Conservation (phyloP, 2,113 vertebrate species). For the Elanus axillaris region DNA sequence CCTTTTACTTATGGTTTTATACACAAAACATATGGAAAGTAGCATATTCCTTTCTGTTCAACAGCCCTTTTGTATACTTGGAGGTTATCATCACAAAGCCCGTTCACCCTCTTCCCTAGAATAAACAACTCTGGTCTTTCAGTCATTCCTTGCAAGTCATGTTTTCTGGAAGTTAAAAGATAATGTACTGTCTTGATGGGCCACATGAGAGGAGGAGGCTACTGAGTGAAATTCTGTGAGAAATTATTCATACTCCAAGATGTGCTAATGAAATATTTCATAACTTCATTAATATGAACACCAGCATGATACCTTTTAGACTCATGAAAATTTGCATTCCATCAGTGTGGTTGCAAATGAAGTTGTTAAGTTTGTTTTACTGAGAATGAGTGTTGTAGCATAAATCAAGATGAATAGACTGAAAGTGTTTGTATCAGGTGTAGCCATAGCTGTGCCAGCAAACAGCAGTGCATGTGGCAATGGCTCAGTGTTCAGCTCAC, state of each 20-base stretch:
- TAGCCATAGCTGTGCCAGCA: neutral
- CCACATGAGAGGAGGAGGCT: neutral
- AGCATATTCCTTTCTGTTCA: neutral
- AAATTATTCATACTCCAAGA: slow-evolving; percentile 25
- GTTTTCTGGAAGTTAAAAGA: slow-evolving; percentile 5
- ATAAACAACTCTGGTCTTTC: neutral
- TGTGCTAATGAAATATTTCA: slow-evolving; percentile 38
- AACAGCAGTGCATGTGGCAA: neutral
- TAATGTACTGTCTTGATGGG: neutral
- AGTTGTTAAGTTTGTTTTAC: neutral
- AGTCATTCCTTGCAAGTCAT: neutral
- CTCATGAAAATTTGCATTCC: neutral
- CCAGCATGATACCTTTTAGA: neutral
- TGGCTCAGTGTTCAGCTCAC: neutral
- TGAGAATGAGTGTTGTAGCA: neutral
- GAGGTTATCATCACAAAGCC: neutral
- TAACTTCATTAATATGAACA: slow-evolving; percentile 13
- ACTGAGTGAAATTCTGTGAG: neutral
- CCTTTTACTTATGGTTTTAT: neutral
- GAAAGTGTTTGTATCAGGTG: neutral
- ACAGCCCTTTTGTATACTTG: neutral
- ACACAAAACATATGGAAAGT: neutral
- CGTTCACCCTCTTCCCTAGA: neutral
- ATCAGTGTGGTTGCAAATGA: neutral
- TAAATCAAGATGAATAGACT: neutral